Evolutionary conservation across 2,797 vertebrate species (phyloP).

Genomic region (Hydrophis major): DNA sequence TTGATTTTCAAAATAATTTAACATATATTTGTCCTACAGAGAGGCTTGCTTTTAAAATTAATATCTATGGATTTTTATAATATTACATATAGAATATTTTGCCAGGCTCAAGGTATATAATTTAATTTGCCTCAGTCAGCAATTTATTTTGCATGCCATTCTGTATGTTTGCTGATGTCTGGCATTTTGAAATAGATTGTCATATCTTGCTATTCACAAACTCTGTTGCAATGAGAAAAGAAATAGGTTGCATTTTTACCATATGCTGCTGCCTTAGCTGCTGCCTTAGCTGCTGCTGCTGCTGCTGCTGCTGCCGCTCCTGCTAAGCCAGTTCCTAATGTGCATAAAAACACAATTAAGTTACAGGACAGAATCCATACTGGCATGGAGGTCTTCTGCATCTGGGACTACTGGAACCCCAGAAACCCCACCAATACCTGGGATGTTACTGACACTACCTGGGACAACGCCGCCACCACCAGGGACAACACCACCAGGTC

Average conservation of each 20-base stretch:
- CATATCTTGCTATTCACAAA: background rate
- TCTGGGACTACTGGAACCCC: background rate
- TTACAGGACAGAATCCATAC: background rate
- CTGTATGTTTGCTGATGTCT: background rate
- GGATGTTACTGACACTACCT: background rate
- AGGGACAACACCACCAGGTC: background rate
- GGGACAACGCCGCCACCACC: accelerated
- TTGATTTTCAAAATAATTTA: background rate
- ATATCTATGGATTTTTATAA: background rate
- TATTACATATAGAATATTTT: background rate
- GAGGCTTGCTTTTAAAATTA: background rate
- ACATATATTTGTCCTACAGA: background rate
- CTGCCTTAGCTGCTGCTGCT: conserved; percentile 9
- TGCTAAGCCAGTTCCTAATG: conserved; percentile 45
- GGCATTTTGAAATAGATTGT: background rate
- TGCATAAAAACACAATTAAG: conserved; percentile 18
- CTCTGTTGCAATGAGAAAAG: too few relatives aligned
- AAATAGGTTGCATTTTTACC: background rate
- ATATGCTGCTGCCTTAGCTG: conserved; percentile 10
- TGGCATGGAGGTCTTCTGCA: background rate
- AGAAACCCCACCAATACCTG: background rate
- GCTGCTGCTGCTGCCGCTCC: conserved; percentile 25
- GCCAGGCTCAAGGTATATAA: background rate
- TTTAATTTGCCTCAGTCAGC: background rate
- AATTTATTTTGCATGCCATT: background rate